Evolutionary conservation across 2,888 invertebrate genomes (phyloP).

Genomic region (Pammene aurita): DNA sequence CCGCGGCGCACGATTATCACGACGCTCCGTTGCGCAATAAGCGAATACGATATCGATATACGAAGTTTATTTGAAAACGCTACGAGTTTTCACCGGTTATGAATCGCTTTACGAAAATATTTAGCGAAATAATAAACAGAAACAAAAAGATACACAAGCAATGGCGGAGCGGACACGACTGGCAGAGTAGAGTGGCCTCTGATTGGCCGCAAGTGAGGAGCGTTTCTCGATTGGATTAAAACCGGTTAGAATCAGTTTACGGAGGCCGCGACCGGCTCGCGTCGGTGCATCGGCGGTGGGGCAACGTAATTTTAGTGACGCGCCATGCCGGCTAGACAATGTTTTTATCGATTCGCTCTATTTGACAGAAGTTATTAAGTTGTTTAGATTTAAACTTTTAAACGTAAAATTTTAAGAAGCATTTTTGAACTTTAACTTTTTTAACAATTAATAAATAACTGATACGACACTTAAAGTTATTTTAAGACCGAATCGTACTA

Average conservation of each 20-base stretch:
- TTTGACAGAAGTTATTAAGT: neutral
- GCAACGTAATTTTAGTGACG: conserved; percentile 65
- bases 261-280: conserved; percentile 74
- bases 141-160: conserved; percentile 55
- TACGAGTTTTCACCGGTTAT: conserved; percentile 39
- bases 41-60: conserved; percentile 1
- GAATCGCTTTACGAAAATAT: conserved; percentile 44
- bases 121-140: conserved; percentile 55
- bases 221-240: conserved; percentile 70
- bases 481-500: conserved; percentile 19
- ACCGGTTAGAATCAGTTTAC: conserved; percentile 77
- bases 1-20: conserved; percentile 44
- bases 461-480: conserved; percentile 11
- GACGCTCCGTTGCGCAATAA: conserved; percentile 18
- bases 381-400: neutral
- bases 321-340: conserved; percentile 46
- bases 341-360: conserved; percentile 46
- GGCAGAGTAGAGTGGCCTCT: conserved; percentile 64
- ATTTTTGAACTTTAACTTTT: neutral
- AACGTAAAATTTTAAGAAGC: neutral
- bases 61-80: conserved; percentile 14
- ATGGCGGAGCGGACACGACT: conserved; percentile 64
- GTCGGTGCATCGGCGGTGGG: conserved; percentile 65
- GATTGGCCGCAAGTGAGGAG: conserved; percentile 75
- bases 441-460: neutral